A percentile compares a stretch with the other conserved stretches of the same genome.
Evolutionary conservation across 2,113 vertebrate species (phyloP).

Genomic region (Rhinoderma darwinii): DNA sequence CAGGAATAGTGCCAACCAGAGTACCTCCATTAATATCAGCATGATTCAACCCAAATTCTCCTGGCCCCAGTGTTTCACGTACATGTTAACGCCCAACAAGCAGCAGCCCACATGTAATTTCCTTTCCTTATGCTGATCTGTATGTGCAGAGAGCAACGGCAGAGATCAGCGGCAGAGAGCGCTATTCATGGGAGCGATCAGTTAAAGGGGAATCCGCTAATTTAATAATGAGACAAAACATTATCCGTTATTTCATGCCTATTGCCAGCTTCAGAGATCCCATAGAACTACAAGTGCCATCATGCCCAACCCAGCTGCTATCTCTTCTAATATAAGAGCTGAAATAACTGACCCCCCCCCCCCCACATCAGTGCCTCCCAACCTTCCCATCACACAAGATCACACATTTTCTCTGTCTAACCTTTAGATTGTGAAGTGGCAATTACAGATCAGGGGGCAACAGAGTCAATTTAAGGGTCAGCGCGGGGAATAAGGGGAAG

Average conservation of each 20-base stretch:
- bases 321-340: not conserved
- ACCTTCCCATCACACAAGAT: not conserved
- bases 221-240: too few relatives aligned
- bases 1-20: not conserved
- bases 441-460: not conserved
- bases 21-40: not conserved
- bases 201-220: too few relatives aligned
- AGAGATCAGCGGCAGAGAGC: too few relatives aligned
- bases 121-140: too few relatives aligned
- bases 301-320: not conserved
- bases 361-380: not conserved
- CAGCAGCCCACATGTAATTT: too few relatives aligned
- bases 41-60: too few relatives aligned
- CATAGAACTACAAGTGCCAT: not conserved
- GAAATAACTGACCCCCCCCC: not conserved
- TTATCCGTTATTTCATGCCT: too few relatives aligned
- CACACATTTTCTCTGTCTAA: not conserved
- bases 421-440: conserved; percentile 15
- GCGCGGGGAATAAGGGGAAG: not conserved
- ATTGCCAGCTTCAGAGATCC: too few relatives aligned
- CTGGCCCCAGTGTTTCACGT: too few relatives aligned
- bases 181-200: too few relatives aligned
- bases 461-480: conserved; percentile 31
- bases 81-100: too few relatives aligned
- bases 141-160: too few relatives aligned